A percentile compares a stretch with the other conserved stretches of the same genome.
Evolutionary conservation across 1,140 invertebrate genomes (phyloP).

Genomic region (Drosophila saltans): DNA sequence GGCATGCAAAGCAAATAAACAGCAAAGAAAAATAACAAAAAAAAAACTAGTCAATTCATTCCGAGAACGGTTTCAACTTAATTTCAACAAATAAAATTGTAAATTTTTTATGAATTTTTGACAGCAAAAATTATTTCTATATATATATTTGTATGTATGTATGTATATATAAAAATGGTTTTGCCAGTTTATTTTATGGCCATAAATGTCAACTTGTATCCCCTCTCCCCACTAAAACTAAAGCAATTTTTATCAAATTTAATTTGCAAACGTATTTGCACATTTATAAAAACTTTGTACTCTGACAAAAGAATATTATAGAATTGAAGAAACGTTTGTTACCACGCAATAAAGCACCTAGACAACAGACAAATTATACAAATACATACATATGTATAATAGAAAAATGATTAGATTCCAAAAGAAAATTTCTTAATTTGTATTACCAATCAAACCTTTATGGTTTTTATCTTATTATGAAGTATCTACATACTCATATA

Average conservation of each 20-base stretch:
- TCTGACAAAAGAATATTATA: neutral
- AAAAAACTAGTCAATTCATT: neutral
- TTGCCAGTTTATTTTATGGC: slow-evolving; percentile 6
- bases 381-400: too few species aligned
- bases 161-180: neutral
- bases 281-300: neutral
- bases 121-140: neutral
- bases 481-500: too few species aligned
- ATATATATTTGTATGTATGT: neutral
- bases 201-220: neutral
- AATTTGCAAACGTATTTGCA: neutral
- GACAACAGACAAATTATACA: too few species aligned
- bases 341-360: too few species aligned
- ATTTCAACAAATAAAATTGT: slow-evolving; percentile 9
- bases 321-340: neutral
- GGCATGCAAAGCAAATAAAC: slow-evolving; percentile 3
- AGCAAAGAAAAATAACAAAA: neutral
- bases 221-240: neutral
- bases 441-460: too few species aligned
- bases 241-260: neutral
- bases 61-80: neutral
- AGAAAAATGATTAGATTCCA: too few species aligned
- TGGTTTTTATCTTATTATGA: too few species aligned
- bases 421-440: too few species aligned
- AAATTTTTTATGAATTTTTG: slow-evolving; percentile 3